These are phyloP conservation scores for Osmerus mordax DNA, from an alignment of 2,113 vertebrate species.

Conservation along the genomic window DNA sequence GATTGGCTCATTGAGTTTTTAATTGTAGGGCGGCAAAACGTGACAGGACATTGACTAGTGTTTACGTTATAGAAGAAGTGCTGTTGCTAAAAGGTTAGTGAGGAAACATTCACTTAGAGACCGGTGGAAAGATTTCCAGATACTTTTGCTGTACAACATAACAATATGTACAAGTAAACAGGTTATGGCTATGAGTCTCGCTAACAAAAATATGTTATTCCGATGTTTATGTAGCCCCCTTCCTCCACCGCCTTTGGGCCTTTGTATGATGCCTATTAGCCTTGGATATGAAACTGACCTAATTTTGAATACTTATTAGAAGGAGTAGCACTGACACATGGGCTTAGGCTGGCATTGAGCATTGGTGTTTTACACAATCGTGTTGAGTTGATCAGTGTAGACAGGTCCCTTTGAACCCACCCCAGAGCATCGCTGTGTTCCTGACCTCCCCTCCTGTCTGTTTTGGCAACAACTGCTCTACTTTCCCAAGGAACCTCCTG, in stretches of 20 bases:
- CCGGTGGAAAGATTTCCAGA: background rate
- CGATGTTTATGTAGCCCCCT: background rate
- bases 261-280: background rate
- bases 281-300: conserved; percentile 5
- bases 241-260: background rate
- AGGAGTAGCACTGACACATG: background rate
- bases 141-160: background rate
- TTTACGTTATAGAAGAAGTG: background rate
- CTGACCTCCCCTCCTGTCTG: background rate
- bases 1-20: background rate
- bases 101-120: background rate
- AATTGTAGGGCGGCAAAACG: background rate
- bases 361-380: background rate
- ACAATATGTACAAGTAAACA: too few relatives aligned
- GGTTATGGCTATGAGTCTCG: too few relatives aligned
- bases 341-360: background rate
- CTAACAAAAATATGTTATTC: background rate
- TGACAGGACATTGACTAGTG: too few relatives aligned
- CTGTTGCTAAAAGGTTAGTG: background rate
- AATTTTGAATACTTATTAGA: background rate
- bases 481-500: background rate
- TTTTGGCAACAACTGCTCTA: background rate
- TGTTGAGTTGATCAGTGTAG: too few relatives aligned
- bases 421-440: background rate
- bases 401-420: background rate